Conservation (phyloP, 2,113 vertebrate species). For the Hippocampus barbouri region DNA sequence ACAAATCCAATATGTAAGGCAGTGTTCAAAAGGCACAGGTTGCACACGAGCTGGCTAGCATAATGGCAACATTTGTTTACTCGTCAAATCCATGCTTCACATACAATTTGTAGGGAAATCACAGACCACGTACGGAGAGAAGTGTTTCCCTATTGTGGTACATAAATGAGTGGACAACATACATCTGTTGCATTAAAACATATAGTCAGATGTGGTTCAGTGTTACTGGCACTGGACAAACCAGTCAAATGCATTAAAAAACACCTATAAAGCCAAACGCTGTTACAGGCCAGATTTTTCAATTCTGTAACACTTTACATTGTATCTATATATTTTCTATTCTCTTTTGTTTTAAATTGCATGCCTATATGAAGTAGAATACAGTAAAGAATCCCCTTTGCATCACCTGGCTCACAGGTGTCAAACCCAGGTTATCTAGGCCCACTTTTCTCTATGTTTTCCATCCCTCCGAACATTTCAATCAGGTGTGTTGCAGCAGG, state of each 20-base stretch:
- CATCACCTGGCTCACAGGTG: conserved; percentile 7
- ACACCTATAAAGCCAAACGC: not conserved
- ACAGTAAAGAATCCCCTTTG: conserved; percentile 15
- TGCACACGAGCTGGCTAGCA: conserved; percentile 3
- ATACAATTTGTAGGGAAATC: not conserved
- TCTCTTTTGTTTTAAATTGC: conserved; percentile 6
- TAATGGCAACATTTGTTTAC: not conserved
- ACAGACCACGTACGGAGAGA: not conserved
- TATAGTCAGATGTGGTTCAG: conserved; percentile 13
- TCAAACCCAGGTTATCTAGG: no score
- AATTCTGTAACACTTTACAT: conserved; percentile 19
- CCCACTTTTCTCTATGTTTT: no score
- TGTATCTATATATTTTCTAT: conserved; percentile 4
- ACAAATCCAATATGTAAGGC: conserved; percentile 40
- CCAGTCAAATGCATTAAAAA: conserved; percentile 22
- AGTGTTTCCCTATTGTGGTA: conserved; percentile 5
- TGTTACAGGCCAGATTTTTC: conserved; percentile 9
- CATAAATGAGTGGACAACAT: conserved; percentile 22
- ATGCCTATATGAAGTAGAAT: conserved; percentile 10
- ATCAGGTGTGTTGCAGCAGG: no score
- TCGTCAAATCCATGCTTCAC: not conserved
- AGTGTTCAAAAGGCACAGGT: conserved; percentile 58
- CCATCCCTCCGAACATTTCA: no score
- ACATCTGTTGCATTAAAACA: conserved; percentile 4
- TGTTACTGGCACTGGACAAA: conserved; percentile 11